Evolutionary conservation across 2,888 invertebrate genomes (phyloP).

Genomic region (Chrysotoxum bicinctum): DNA sequence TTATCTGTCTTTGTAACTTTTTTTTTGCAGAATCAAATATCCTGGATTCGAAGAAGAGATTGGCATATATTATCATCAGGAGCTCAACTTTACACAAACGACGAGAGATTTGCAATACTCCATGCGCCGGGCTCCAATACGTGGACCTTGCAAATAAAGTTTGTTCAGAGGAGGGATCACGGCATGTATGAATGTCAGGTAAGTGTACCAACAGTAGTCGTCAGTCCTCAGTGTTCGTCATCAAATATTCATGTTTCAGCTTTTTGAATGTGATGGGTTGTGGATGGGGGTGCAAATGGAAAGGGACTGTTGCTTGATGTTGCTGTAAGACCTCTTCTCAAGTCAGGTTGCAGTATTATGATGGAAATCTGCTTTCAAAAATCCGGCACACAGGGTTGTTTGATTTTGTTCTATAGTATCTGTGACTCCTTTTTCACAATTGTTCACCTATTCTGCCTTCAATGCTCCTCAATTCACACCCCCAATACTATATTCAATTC

Average conservation of each 20-base stretch:
- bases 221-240: constrained; percentile 35
- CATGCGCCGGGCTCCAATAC: constrained; percentile 95
- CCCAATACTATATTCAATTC: background rate
- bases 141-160: constrained; percentile 97
- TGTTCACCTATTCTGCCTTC: background rate
- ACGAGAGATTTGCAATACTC: constrained; percentile 90
- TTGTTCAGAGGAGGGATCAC: constrained; percentile 95
- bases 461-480: background rate
- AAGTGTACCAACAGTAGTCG: constrained; percentile 75
- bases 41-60: constrained; percentile 95
- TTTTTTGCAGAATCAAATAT: constrained; percentile 87
- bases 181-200: constrained; percentile 98
- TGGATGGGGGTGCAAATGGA: too few relatives aligned
- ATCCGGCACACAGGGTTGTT: constrained; percentile 46
- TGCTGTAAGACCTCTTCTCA: background rate
- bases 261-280: constrained; percentile 18
- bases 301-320: background rate
- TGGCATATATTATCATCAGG: constrained; percentile 97
- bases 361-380: constrained; percentile 45
- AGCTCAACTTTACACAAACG: constrained; percentile 94
- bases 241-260: constrained; percentile 65
- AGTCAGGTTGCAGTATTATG: constrained; percentile 36
- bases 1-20: constrained; percentile 50
- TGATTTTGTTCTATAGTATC: constrained; percentile 8
- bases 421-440: background rate